Conservation (phyloP, 2,888 invertebrate species). For the Vandiemenella viatica region DNA sequence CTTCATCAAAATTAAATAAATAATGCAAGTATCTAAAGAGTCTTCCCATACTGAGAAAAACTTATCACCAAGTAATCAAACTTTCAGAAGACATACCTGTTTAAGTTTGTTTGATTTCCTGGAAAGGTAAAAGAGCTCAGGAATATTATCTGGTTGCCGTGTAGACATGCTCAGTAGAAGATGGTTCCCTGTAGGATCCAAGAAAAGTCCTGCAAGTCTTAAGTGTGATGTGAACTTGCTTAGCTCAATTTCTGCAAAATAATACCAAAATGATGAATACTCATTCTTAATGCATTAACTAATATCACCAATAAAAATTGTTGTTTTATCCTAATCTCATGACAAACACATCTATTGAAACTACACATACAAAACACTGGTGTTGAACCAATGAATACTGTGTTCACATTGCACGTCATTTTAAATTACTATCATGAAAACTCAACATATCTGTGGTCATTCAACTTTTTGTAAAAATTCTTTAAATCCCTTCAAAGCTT, state of each 20-base stretch:
- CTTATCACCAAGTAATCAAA: no score
- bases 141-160: constrained; percentile 37
- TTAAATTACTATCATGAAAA: no score
- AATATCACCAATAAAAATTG: no score
- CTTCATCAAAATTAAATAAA: no score
- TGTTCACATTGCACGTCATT: no score
- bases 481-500: no score
- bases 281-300: not conserved
- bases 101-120: constrained; percentile 60
- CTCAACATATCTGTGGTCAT: no score
- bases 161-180: constrained; percentile 59
- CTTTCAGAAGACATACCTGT: constrained; percentile 34
- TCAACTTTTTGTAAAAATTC: no score
- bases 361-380: not conserved
- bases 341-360: not conserved
- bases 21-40: no score
- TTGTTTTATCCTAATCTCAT: no score
- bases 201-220: constrained; percentile 50
- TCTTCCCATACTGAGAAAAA: no score
- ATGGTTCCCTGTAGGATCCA: constrained; percentile 80
- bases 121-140: constrained; percentile 66
- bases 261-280: not conserved
- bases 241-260: constrained; percentile 54
- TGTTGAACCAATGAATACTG: not conserved
- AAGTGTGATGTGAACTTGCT: constrained; percentile 44